Evolutionary conservation across 2,888 invertebrate species (phyloP).

Genomic region (Kuschelorhynchus macadamiae): DNA sequence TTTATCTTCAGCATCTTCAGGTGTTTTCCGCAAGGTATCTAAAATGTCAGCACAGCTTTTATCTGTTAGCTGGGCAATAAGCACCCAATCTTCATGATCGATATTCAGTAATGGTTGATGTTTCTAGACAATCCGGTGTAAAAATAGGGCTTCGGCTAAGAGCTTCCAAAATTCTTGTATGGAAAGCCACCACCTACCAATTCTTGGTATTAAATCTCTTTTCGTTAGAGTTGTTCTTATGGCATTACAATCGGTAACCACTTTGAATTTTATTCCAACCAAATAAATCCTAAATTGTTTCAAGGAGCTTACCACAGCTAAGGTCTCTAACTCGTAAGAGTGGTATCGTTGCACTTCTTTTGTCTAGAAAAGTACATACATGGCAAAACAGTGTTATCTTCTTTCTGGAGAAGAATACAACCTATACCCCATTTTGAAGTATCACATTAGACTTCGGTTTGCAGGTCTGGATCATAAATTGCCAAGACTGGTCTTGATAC

Average conservation of each 20-base stretch:
- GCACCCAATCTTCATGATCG: constrained; percentile 30
- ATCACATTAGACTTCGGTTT: constrained; percentile 47
- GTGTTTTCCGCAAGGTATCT: constrained; percentile 1
- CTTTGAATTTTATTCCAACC: too few relatives aligned
- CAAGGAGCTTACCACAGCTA: constrained; percentile 63
- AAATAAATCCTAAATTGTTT: too few relatives aligned
- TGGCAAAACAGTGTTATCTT: too few relatives aligned
- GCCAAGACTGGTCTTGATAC: constrained; percentile 22
- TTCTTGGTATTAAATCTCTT: too few relatives aligned
- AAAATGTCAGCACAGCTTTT: constrained; percentile 13
- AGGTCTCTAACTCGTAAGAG: constrained; percentile 61
- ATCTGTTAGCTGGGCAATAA: constrained; percentile 15
- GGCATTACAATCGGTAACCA: too few relatives aligned
- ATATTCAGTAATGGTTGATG: constrained; percentile 14
- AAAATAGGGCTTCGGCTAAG: too few relatives aligned
- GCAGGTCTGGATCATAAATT: constrained; percentile 13
- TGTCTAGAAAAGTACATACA: too few relatives aligned
- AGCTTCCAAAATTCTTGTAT: too few relatives aligned
- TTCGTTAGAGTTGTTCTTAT: too few relatives aligned
- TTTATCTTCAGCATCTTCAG: constrained; percentile 3
- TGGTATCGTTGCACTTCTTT: constrained; percentile 57
- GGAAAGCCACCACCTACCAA: too few relatives aligned
- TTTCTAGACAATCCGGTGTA: constrained; percentile 22
- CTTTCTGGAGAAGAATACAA: constrained; percentile 34
- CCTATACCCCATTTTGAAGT: constrained; percentile 40